Evolutionary conservation across 2,888 invertebrate genomes (phyloP).

Genomic region (Acronicta leporina): DNA sequence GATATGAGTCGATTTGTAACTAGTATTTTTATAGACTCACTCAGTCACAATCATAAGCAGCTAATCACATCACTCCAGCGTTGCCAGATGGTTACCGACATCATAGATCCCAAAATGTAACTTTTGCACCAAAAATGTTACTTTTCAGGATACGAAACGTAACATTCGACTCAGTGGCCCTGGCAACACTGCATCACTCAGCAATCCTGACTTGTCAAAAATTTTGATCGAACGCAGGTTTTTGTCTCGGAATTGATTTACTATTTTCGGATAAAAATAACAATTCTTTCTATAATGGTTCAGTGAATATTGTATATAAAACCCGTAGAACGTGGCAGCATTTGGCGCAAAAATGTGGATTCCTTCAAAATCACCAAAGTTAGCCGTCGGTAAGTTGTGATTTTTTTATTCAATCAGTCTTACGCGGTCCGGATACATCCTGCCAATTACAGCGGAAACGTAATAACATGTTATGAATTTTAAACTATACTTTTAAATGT

Average conservation of each 20-base stretch:
- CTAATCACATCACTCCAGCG: no score
- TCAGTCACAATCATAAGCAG: no score
- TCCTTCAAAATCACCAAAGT: slow-evolving; percentile 92
- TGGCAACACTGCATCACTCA: no score
- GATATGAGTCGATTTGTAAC: no score
- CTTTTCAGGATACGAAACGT: no score
- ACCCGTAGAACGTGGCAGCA: slow-evolving; percentile 32
- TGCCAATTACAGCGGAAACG: slow-evolving; percentile 83
- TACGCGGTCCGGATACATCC: slow-evolving; percentile 71
- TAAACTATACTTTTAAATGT: slow-evolving; percentile 64
- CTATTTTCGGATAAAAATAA: slow-evolving; percentile 59
- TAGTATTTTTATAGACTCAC: no score
- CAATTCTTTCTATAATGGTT: slow-evolving; percentile 56
- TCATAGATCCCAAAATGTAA: no score
- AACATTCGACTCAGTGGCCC: no score
- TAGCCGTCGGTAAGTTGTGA: slow-evolving; percentile 92
- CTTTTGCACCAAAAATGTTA: no score
- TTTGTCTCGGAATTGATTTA: slow-evolving; percentile 62
- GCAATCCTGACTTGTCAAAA: slow-evolving; percentile 54
- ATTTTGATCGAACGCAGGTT: slow-evolving; percentile 48
- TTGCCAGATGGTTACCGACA: no score
- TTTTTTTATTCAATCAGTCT: slow-evolving; percentile 75
- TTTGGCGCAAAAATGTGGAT: slow-evolving; percentile 90
- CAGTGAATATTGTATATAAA: slow-evolving; percentile 43
- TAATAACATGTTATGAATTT: slow-evolving; percentile 82